Conservation (phyloP, 2,888 invertebrate genomes). For the Epistrophella euchroma region DNA sequence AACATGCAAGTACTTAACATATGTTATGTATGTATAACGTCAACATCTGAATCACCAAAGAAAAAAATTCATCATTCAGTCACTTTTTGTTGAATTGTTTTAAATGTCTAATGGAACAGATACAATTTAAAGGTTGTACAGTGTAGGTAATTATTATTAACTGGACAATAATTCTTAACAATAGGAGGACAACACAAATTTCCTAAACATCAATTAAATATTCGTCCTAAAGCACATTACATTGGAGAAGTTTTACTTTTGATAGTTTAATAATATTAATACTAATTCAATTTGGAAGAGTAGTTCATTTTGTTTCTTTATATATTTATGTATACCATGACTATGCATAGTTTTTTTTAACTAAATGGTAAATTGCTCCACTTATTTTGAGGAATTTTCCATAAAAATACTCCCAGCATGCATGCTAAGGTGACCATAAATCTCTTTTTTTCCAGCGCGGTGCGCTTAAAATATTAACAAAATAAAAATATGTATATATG, state of each 20-base stretch:
- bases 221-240: no score
- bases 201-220: background rate
- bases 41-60: conserved; percentile 12
- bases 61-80: conserved; percentile 2
- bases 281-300: background rate
- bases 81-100: conserved; percentile 1
- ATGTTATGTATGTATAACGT: no score
- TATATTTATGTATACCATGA: background rate
- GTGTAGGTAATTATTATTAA: background rate
- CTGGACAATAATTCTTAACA: background rate
- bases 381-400: conserved; percentile 5
- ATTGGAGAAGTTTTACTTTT: background rate
- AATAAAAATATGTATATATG: no score
- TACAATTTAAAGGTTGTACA: conserved; percentile 10
- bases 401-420: conserved; percentile 4
- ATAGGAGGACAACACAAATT: background rate
- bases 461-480: no score
- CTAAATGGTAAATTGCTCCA: background rate
- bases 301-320: background rate
- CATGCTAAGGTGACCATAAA: no score
- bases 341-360: background rate
- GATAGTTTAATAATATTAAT: background rate
- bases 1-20: background rate
- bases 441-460: no score
- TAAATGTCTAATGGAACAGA: background rate